phyloP scores from a whole-genome alignment of 1,140 invertebrate species.

The Diorhabda sublineata region DNA sequence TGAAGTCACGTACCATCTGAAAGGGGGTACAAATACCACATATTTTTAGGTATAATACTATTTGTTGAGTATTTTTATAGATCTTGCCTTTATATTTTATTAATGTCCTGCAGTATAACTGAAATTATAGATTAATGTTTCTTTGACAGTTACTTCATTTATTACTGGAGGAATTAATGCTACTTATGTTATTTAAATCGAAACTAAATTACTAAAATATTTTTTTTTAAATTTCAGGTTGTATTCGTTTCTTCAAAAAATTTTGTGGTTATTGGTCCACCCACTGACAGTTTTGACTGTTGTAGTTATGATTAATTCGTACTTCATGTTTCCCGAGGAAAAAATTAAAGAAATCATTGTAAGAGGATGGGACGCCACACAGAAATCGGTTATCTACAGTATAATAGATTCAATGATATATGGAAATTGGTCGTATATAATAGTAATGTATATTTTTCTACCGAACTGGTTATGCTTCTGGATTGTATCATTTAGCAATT shows the following conservation, averaged over 20 bases:
- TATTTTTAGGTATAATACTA: no score
- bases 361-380: conserved; percentile 59
- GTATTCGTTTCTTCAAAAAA: conserved; percentile 45
- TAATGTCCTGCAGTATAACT: no score
- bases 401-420: conserved; percentile 77
- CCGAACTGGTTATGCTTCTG: conserved; percentile 60
- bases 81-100: no score
- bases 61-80: no score
- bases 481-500: conserved; percentile 28
- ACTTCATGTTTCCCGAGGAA: conserved; percentile 60
- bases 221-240: conserved; percentile 39
- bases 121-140: no score
- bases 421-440: conserved; percentile 62
- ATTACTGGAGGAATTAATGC: no score
- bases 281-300: conserved; percentile 62
- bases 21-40: no score
- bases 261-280: conserved; percentile 64
- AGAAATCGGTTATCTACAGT: conserved; percentile 73
- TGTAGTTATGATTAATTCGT: conserved; percentile 59
- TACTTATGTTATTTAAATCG: no score
- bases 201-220: no score
- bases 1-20: no score
- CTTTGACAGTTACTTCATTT: no score
- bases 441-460: conserved; percentile 51
- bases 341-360: conserved; percentile 47